Evolutionary conservation across 2,113 vertebrate species (phyloP), one percentile per base, ranked within the genome.

Genomic region (Gavialis gangeticus): DNA sequence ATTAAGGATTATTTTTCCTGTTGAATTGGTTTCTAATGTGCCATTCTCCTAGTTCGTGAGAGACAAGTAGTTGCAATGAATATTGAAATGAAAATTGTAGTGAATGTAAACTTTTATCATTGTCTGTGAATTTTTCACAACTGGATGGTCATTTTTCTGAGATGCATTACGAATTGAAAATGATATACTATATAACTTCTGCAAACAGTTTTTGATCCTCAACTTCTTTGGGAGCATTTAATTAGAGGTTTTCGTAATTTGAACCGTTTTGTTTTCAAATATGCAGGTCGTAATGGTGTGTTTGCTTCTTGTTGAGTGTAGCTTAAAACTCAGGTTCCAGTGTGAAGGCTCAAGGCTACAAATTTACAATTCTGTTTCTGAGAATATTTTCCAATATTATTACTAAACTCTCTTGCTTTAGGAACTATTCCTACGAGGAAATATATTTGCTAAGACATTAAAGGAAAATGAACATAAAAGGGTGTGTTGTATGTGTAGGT

Each of bases 371-470:
- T 28, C 46, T 22, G 28, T 75, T 91, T 75, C 60, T 54, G n/a
- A 60, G 56, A 34, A 14, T 12, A 8, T 69, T 79, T 79, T 58
- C 27, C 60, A 37, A 46, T 62, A 24, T 34, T 75, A 4, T n/a
- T 21, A 21, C 21, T 0, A 0, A 30, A 85, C 82, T 12, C 11
- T 19, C 27, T 28, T 56, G 12, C 82, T 62, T 62, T 22, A 30
- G 55, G 67, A 60, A 55, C 64, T 5, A 14, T 21, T 46, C 28
- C n/a, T 63, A 22, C n/a, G 37, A n/a, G 30, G 24, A 54, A 46
- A 5, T 66, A 37, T 16, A 27, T 15, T 64, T n/a, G 21, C 0
- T 1, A 46, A 10, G 37, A 37, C 34, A 54, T 25, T 34, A 10
- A 27, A 10, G 46, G 55, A n/a, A 24, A 34, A 16, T 16, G 2